These are phyloP conservation scores for Amphibalanus amphitrite DNA, from an alignment of 1,140 invertebrate genomes.

Conservation along the genomic window DNA sequence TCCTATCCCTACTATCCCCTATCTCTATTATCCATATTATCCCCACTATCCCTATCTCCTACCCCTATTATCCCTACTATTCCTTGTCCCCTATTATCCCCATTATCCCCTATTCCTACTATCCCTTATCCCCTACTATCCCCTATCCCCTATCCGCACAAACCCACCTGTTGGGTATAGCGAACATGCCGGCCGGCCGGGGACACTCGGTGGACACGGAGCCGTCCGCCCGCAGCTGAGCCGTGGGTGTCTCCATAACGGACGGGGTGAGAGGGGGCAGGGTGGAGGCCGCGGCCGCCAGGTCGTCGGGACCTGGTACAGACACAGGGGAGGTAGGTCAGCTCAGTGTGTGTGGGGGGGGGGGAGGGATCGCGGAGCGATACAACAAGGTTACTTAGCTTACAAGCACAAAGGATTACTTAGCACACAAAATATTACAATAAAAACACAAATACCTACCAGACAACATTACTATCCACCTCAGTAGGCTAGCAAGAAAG, in stretches of 20 bases:
- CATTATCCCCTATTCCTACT: not conserved
- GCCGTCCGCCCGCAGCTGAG: not conserved
- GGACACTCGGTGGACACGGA: not conserved
- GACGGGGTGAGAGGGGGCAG: not conserved
- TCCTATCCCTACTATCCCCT: not conserved
- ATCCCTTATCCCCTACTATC: not conserved
- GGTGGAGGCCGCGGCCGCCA: not conserved
- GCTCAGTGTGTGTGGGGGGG: too few species aligned
- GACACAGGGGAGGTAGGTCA: too few species aligned
- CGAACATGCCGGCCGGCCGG: not conserved
- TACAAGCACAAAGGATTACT: too few species aligned
- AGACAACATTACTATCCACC: too few species aligned
- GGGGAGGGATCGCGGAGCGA: too few species aligned
- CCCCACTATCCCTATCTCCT: not conserved
- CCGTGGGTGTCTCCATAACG: not conserved
- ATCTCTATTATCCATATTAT: not conserved
- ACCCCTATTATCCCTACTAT: not conserved
- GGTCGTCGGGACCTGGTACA: too few species aligned
- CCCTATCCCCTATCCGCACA: too few species aligned
- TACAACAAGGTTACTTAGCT: too few species aligned
- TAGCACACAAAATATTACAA: too few species aligned
- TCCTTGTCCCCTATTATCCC: not conserved
- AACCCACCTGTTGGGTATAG: not conserved
- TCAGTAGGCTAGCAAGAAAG: too few species aligned
- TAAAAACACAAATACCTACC: too few species aligned